Conservation (phyloP, 1,140 invertebrate genomes). For the Bombus waltoni region DNA sequence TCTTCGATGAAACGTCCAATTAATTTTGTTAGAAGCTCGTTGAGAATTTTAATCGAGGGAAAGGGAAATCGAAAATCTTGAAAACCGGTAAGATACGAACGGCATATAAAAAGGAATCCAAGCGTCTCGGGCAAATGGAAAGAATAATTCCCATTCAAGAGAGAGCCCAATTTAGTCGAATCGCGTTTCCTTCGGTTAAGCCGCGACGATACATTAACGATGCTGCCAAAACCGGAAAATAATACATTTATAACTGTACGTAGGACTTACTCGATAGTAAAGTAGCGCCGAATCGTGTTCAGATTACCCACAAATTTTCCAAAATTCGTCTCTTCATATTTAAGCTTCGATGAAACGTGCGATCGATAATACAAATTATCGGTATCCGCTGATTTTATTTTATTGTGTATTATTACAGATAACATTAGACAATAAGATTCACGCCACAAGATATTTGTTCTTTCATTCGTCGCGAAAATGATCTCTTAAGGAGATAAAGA, state of each 20-base stretch:
- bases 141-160: not conserved
- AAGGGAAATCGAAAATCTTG: not conserved
- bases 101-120: slow-evolving; percentile 7
- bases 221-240: slow-evolving; percentile 22
- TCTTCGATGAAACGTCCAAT: not conserved
- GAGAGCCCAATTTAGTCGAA: not conserved
- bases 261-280: slow-evolving; percentile 35
- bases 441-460: not conserved
- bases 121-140: not conserved
- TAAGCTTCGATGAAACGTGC: too few relatives aligned
- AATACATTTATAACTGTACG: slow-evolving; percentile 35
- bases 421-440: not conserved
- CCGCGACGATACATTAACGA: slow-evolving; percentile 25
- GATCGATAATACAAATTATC: not conserved
- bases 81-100: not conserved
- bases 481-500: not conserved
- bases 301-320: not conserved
- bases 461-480: not conserved
- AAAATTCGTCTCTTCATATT: not conserved
- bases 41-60: not conserved
- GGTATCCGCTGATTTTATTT: too few relatives aligned
- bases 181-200: not conserved
- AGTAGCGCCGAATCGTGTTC: slow-evolving; percentile 37
- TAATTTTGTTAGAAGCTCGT: not conserved
- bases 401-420: not conserved